These are phyloP conservation scores for Hartigia nigra DNA, from an alignment of 2,888 invertebrate genomes.

Conservation along the genomic window DNA sequence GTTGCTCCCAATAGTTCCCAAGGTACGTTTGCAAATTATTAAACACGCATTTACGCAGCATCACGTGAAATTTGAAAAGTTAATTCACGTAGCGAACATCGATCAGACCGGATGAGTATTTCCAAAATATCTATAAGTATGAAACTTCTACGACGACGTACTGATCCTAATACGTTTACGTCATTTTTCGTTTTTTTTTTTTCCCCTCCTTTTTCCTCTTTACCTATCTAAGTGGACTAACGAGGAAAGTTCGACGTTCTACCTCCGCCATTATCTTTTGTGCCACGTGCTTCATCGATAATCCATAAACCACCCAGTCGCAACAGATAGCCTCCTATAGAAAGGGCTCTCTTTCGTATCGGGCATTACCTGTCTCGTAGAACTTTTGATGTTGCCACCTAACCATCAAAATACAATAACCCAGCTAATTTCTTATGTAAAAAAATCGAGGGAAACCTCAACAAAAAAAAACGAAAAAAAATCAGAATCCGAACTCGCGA, in stretches of 20 bases:
- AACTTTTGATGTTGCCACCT: background rate
- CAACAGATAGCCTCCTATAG: background rate
- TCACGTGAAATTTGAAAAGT: background rate
- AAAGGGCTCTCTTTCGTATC: background rate
- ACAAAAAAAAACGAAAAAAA: background rate
- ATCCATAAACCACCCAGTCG: slow-evolving; percentile 39
- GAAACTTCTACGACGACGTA: background rate
- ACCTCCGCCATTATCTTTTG: slow-evolving; percentile 31
- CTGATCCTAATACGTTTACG: background rate
- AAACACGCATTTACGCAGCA: background rate
- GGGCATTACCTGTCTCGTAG: background rate
- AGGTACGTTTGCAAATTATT: background rate
- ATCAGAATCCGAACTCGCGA: background rate
- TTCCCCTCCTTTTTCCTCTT: slow-evolving; percentile 8
- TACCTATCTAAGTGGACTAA: slow-evolving; percentile 28
- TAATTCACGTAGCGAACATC: background rate
- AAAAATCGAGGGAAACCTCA: too few relatives aligned
- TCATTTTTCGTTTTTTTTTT: background rate
- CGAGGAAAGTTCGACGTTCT: slow-evolving; percentile 34
- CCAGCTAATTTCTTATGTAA: too few relatives aligned
- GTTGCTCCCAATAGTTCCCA: background rate
- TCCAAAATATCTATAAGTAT: background rate
- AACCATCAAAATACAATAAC: background rate
- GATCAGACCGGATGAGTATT: background rate
- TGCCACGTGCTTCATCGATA: slow-evolving; percentile 37